phyloP scores from a whole-genome alignment of 2,888 invertebrate species.

The Colostygia pectinataria region DNA sequence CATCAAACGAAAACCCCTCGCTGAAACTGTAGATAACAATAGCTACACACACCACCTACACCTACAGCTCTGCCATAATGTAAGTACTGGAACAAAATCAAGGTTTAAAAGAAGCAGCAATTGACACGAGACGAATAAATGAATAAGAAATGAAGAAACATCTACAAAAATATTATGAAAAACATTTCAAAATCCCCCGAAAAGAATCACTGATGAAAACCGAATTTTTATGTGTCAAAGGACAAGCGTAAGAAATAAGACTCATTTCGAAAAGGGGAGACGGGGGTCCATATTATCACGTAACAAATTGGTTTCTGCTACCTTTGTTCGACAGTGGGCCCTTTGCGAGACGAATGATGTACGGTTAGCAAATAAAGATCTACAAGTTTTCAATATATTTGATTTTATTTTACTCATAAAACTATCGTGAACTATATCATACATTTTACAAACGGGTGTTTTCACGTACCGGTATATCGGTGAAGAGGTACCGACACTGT shows the following conservation, averaged over 20 bases:
- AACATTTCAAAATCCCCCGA: constrained; percentile 13
- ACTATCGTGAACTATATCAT: too few relatives aligned
- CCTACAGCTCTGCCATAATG: too few relatives aligned
- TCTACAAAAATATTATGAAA: constrained; percentile 4
- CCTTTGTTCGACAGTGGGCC: constrained; percentile 75
- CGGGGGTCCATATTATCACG: constrained; percentile 77
- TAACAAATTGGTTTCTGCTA: constrained; percentile 82
- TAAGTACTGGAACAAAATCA: too few relatives aligned
- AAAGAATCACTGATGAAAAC: constrained; percentile 34
- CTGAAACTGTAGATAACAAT: too few relatives aligned
- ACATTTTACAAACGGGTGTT: too few relatives aligned
- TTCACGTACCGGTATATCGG: too few relatives aligned
- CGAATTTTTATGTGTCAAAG: constrained; percentile 42
- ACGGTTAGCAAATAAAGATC: constrained; percentile 55
- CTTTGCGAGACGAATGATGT: constrained; percentile 62
- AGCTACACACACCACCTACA: too few relatives aligned
- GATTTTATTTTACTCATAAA: too few relatives aligned
- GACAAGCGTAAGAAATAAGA: constrained; percentile 52
- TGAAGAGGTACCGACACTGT: too few relatives aligned
- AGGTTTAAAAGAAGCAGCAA: neutral
- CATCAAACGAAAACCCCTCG: too few relatives aligned
- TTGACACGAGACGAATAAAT: neutral
- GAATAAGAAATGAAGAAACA: neutral
- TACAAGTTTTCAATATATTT: constrained; percentile 1
- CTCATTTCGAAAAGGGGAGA: constrained; percentile 49